phyloP scores from a whole-genome alignment of 2,113 vertebrate genomes.

The Malaclemys terrapin region DNA sequence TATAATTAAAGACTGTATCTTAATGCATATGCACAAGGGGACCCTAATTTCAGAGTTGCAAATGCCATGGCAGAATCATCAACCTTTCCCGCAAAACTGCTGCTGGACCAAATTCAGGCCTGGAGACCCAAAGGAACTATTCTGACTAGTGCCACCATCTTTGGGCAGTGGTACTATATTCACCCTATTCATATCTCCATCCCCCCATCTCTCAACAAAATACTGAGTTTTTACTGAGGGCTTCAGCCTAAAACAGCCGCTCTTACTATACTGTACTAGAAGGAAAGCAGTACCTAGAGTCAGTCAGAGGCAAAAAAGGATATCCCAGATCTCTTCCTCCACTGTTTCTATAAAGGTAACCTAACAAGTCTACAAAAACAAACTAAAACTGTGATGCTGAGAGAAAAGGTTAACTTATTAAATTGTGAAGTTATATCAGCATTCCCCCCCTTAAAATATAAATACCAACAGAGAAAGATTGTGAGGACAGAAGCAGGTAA shows the following conservation, averaged over 20 bases:
- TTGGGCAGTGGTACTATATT: not conserved
- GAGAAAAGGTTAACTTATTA: not conserved
- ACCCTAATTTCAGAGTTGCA: not conserved
- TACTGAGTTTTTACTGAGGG: not conserved
- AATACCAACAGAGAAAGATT: not conserved
- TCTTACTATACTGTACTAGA: not conserved
- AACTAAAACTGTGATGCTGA: not conserved
- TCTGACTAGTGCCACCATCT: slow-evolving; percentile 1
- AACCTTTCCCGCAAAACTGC: not conserved
- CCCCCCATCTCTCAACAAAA: not conserved
- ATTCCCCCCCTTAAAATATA: not conserved
- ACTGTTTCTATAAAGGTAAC: not conserved
- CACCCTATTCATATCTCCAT: not conserved
- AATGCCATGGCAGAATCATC: not conserved
- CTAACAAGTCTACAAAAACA: not conserved
- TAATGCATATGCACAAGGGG: fast-evolving
- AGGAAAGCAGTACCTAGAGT: not conserved
- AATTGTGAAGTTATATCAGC: not conserved
- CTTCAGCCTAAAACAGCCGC: not conserved
- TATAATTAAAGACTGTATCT: not conserved
- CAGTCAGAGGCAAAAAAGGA: not conserved
- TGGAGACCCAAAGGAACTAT: slow-evolving; percentile 3
- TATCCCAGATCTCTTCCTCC: not conserved
- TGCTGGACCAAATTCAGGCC: slow-evolving; percentile 6
- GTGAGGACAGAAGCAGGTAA: not conserved